Percentiles rank a stretch among this genome's conserved stretches.
Conservation (phyloP, 2,797 vertebrate species). For the Tenualosa thibaudeaui region DNA sequence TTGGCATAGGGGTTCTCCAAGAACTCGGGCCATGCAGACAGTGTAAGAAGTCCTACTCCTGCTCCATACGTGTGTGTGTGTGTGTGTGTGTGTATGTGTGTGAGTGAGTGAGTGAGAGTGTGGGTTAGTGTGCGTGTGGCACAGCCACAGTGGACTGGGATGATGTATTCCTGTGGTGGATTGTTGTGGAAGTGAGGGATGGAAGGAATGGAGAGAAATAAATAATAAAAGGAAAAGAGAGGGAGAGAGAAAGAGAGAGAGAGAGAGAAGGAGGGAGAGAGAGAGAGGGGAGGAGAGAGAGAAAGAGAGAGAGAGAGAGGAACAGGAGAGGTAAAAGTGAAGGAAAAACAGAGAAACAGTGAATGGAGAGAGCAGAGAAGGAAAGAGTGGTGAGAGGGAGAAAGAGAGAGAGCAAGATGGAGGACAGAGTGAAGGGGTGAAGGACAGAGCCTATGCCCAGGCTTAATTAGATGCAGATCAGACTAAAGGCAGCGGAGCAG, state of each 20-base stretch:
- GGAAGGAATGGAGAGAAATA: neutral
- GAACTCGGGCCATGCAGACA: neutral
- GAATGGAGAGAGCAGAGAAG: neutral
- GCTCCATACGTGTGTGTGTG: neutral
- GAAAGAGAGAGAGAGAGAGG: neutral
- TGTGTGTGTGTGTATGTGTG: slow-evolving; percentile 10
- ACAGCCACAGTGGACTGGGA: too few relatives aligned
- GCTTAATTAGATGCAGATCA: slow-evolving; percentile 99
- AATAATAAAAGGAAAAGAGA: neutral
- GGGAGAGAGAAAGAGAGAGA: neutral
- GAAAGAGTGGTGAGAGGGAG: neutral
- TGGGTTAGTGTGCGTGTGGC: neutral
- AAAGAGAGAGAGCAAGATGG: neutral
- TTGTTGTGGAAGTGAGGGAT: neutral
- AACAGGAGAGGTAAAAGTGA: neutral
- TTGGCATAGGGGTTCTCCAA: neutral
- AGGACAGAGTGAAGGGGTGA: slow-evolving; percentile 84
- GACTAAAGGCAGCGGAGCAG: slow-evolving; percentile 94
- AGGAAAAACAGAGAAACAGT: neutral
- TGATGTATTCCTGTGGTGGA: neutral
- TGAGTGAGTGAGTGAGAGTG: neutral
- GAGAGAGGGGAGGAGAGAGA: neutral
- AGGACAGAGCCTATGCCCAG: slow-evolving; percentile 82
- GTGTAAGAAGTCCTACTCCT: neutral
- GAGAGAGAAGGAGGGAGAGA: neutral